Base-by-base conservation (phyloP, 2,888 invertebrate genomes). In the Dimorphilus gyrociliatus region DNA sequence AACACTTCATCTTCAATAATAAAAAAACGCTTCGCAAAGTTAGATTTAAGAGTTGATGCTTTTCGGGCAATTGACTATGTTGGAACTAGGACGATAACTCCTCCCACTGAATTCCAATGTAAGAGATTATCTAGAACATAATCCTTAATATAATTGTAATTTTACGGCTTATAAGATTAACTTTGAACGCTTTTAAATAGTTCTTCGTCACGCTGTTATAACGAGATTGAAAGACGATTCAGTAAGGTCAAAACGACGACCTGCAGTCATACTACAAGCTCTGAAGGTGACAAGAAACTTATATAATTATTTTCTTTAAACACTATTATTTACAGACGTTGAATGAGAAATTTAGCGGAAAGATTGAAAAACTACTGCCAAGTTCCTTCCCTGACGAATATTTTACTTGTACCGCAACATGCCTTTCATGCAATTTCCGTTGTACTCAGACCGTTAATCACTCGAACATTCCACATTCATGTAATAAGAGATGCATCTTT, bases 321-420 rank as follows among this genome's bases (percentile, higher is more conserved):
- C 8, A 15, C 14, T 19, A 14, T 25, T 18, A 35, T 33, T 54
- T 60, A 26, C 47, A 72, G 72, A 66, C 66, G 29, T 60, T 81
- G 29, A 80, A 79, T 62, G 73, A 75, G 34, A 78, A 77, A 57
- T 79, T 78, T 50, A 74, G 71, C 44, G 75, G 75, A 2, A 69
- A 73, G 42, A 72, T 78, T 23, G 69, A 61, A 36, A 58, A 67
- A 27, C 71, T 70, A 38, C 60, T 68, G 23, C 61, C 71, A 13
- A 70, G 72, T 48, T 66, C 75, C 29, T 79, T 79, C 57, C 74
- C 78, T 19, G 76, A 78, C 47, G 74, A 79, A 51, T 78, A 78
- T 63, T 79, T 80, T 48, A 77, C 78, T 0, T 81, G 80, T 49
- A 69, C 72, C 14, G 67, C 70, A 2, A 70, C 70, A 41, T 81